Conservation (phyloP, 2,797 vertebrate genomes). For the Dallia pectoralis region DNA sequence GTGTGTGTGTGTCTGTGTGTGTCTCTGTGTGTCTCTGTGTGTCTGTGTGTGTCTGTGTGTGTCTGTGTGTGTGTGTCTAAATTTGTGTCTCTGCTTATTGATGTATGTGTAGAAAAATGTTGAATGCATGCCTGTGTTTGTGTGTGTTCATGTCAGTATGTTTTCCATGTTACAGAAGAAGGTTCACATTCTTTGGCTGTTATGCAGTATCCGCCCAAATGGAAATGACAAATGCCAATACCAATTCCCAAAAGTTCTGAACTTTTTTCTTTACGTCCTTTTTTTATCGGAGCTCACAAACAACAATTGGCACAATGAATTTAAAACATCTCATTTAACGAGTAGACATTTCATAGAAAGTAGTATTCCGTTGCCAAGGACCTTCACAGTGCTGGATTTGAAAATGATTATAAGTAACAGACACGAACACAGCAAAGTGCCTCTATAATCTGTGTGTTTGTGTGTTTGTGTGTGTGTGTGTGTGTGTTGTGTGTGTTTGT, state of each 20-base stretch:
- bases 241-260: too few species aligned
- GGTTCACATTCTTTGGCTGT: too few species aligned
- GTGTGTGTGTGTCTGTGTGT: too few species aligned
- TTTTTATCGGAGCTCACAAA: too few species aligned
- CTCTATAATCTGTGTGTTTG: background rate
- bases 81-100: background rate
- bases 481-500: background rate
- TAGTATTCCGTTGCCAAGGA: background rate
- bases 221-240: too few species aligned
- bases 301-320: too few species aligned
- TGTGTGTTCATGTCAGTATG: background rate
- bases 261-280: too few species aligned
- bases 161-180: too few species aligned
- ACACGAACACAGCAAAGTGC: background rate
- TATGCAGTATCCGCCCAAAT: too few species aligned
- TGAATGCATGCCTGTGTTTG: too few species aligned
- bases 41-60: background rate
- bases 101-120: constrained; percentile 2
- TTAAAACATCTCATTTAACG: constrained; percentile 30
- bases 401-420: background rate
- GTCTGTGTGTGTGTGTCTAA: background rate
- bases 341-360: background rate
- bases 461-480: background rate
- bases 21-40: too few species aligned
- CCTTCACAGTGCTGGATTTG: background rate